Base-by-base conservation (phyloP, 2,113 vertebrate species). In the Circaetus cinerascens region DNA sequence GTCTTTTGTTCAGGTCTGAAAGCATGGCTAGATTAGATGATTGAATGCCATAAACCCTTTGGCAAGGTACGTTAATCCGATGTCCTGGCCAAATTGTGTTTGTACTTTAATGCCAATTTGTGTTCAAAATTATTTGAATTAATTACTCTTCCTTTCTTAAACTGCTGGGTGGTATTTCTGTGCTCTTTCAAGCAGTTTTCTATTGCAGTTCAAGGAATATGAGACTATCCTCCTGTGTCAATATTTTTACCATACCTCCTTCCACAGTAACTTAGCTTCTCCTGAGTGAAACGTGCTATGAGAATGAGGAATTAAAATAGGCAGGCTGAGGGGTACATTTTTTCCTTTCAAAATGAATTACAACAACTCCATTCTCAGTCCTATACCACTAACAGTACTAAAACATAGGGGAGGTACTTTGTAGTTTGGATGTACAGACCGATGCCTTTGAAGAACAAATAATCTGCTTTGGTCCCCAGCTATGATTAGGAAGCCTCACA, bases 401-500 rank as follows among this genome's bases (percentile, higher is more conserved):
- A 86, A 91, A 62, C 22, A 55, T 21, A 76, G 32, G 48, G 50
- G 82, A 53, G 15, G 22, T 30, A 60, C 45, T 91, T 91, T 79
- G 62, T 48, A 81, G 69, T 81, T 89, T 56, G 74, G 64, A 56
- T 60, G 38, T 93, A 86, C 48, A 76, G 60, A 68, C 48, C 0
- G 0, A 91, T 84, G 93, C 20, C 81, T 95, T 90, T 94, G 94
- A 92, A 96, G 84, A 77, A 84, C 89, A 95, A 91, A 91, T 84
- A 95, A 93, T 92, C 92, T 89, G 36, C 76, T 86, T 88, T 82
- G 41, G 95, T 96, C 93, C 91, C 94, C 69, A 96, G 94, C 69
- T 93, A 84, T 85, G 93, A 82, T 36, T 95, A 93, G 83, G 81
- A 97, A 94, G 91, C 74, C 60, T 94, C 69, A 40, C 29, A 21